Evolutionary conservation across 2,888 invertebrate genomes (phyloP).

Genomic region (Caenorhabditis angaria): DNA sequence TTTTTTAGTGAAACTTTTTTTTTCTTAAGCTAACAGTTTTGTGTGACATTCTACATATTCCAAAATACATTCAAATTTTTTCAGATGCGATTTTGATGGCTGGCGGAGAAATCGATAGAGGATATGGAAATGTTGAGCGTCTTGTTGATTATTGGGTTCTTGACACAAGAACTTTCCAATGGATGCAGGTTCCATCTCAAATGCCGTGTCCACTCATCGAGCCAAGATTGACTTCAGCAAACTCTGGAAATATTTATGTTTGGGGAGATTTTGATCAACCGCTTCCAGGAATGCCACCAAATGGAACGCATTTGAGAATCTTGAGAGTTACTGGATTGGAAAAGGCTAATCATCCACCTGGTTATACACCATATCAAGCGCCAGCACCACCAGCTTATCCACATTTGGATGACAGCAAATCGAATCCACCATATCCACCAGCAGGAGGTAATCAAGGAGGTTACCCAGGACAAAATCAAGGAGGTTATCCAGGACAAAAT

Average conservation of each 20-base stretch:
- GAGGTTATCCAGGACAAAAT: background rate
- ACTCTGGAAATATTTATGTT: conserved; percentile 68
- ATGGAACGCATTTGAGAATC: conserved; percentile 69
- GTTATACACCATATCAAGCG: conserved; percentile 33
- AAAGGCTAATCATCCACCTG: conserved; percentile 45
- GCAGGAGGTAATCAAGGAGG: background rate
- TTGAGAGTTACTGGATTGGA: conserved; percentile 54
- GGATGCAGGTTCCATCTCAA: conserved; percentile 67
- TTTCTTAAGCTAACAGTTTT: too few species aligned
- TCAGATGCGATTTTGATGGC: conserved; percentile 68
- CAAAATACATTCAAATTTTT: too few species aligned
- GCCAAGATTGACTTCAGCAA: conserved; percentile 66
- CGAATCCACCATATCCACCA: conserved; percentile 13
- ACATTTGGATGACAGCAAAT: conserved; percentile 22
- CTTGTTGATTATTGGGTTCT: conserved; percentile 69
- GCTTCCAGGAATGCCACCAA: conserved; percentile 68
- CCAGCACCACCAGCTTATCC: conserved; percentile 51
- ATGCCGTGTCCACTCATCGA: conserved; percentile 71
- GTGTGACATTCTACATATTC: too few species aligned
- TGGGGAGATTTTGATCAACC: conserved; percentile 72
- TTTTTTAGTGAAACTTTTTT: too few species aligned
- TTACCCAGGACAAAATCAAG: conserved; percentile 13
- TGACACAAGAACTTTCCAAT: conserved; percentile 66
- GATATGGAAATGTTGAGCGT: conserved; percentile 59
- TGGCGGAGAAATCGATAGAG: conserved; percentile 69